phyloP scores from a whole-genome alignment of 2,888 invertebrate genomes.

The Hyalella azteca region DNA sequence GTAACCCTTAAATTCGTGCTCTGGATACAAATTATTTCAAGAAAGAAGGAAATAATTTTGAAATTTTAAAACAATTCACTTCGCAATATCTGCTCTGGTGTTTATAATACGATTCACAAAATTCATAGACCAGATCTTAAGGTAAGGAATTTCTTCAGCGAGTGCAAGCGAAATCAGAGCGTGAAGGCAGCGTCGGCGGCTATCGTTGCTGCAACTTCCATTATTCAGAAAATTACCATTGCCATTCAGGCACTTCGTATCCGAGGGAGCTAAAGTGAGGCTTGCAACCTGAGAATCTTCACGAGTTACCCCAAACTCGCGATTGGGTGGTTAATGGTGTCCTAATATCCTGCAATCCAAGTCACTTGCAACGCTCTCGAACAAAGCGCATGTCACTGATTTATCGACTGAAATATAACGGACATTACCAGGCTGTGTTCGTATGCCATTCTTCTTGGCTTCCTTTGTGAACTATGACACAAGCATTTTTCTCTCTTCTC shows the following conservation, averaged over 20 bases:
- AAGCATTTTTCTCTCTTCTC: too few relatives aligned
- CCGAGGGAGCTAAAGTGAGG: neutral
- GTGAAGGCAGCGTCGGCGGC: too few relatives aligned
- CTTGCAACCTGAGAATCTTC: neutral
- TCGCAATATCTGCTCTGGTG: too few relatives aligned
- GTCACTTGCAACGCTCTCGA: constrained; percentile 33
- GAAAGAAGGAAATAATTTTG: too few relatives aligned
- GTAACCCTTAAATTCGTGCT: too few relatives aligned
- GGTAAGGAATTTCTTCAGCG: too few relatives aligned
- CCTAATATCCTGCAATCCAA: constrained; percentile 28
- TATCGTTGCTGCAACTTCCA: neutral
- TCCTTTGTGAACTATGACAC: constrained; percentile 8
- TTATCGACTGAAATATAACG: constrained; percentile 19
- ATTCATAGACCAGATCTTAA: too few relatives aligned
- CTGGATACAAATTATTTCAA: too few relatives aligned
- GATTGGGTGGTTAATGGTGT: neutral
- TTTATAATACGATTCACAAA: too few relatives aligned
- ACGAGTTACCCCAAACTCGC: neutral
- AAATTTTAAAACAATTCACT: too few relatives aligned
- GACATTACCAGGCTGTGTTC: constrained; percentile 30
- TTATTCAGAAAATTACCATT: neutral
- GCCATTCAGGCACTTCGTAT: neutral
- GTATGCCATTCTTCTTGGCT: constrained; percentile 36
- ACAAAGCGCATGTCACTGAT: constrained; percentile 34
- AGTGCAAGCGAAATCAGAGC: too few relatives aligned